A percentile compares a stretch with the other conserved stretches of the same genome.
Conservation (phyloP, 2,797 vertebrate genomes). For the Pseudochromis fuscus region DNA sequence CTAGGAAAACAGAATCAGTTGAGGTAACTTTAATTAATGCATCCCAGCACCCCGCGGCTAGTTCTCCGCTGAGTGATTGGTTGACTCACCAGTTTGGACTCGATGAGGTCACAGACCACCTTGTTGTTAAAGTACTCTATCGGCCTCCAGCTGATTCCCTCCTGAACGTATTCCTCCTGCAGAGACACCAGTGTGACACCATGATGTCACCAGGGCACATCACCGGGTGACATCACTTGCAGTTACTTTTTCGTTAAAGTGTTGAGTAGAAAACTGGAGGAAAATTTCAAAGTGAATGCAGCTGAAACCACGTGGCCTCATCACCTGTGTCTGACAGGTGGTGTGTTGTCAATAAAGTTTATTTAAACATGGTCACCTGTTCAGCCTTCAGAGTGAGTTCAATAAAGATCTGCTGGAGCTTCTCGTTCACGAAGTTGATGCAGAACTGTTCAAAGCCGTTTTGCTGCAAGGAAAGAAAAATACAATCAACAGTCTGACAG, state of each 20-base stretch:
- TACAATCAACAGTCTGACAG: not conserved
- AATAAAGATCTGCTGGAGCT: conserved; percentile 91
- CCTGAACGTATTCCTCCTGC: conserved; percentile 89
- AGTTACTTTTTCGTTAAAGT: no score
- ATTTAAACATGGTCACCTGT: conserved; percentile 75
- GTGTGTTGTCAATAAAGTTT: not conserved
- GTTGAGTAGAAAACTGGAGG: no score
- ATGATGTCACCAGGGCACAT: no score
- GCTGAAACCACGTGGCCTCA: no score
- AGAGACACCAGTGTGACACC: conserved; percentile 15
- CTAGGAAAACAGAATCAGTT: conserved; percentile 62
- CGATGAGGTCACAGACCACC: conserved; percentile 90
- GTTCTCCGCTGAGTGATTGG: conserved; percentile 3
- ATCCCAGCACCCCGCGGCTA: no score
- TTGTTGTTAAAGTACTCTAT: conserved; percentile 92
- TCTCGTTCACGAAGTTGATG: conserved; percentile 91
- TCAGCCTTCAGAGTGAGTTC: conserved; percentile 90
- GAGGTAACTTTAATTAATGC: no score
- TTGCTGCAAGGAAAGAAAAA: conserved; percentile 63
- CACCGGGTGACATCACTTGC: no score
- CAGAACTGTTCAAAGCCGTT: conserved; percentile 90
- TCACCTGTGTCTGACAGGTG: not conserved
- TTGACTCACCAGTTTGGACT: conserved; percentile 88
- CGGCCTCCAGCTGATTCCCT: conserved; percentile 87
- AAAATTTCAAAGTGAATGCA: no score